Evolutionary conservation across 1,140 invertebrate species (phyloP).

Genomic region (Glomeris maerens): DNA sequence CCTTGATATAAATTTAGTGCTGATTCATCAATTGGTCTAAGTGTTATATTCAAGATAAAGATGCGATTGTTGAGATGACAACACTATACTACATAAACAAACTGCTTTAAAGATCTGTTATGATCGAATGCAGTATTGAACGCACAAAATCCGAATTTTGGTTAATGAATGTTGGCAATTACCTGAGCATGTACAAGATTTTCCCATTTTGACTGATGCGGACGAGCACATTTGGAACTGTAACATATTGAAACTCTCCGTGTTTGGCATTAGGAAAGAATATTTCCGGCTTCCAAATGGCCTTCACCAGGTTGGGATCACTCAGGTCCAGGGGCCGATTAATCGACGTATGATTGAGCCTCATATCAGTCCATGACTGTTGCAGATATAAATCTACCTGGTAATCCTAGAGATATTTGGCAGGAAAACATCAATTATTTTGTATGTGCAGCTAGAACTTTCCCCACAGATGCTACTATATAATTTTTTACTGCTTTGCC

Average conservation of each 20-base stretch:
- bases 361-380: conserved; percentile 27
- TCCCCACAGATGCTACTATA: too few relatives aligned
- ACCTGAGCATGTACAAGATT: conserved; percentile 35
- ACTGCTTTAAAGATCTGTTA: too few relatives aligned
- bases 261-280: conserved; percentile 35
- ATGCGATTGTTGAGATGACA: too few relatives aligned
- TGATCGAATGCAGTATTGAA: too few relatives aligned
- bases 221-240: conserved; percentile 33
- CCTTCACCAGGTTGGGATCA: conserved; percentile 10
- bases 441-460: too few relatives aligned
- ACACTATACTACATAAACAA: too few relatives aligned
- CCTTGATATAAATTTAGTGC: too few relatives aligned
- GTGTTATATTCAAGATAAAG: too few relatives aligned
- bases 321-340: conserved; percentile 5
- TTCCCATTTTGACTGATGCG: conserved; percentile 27
- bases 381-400: conserved; percentile 27
- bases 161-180: conserved; percentile 1
- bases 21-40: too few relatives aligned
- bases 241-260: conserved; percentile 32
- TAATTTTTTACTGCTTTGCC: too few relatives aligned
- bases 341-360: conserved; percentile 17
- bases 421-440: too few relatives aligned
- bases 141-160: too few relatives aligned
- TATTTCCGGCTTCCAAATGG: conserved; percentile 33
- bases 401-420: conserved; percentile 27